Percentiles rank a stretch among this genome's conserved stretches.
Conservation (phyloP, 2,888 invertebrate genomes). For the Vesta saturnalis region DNA sequence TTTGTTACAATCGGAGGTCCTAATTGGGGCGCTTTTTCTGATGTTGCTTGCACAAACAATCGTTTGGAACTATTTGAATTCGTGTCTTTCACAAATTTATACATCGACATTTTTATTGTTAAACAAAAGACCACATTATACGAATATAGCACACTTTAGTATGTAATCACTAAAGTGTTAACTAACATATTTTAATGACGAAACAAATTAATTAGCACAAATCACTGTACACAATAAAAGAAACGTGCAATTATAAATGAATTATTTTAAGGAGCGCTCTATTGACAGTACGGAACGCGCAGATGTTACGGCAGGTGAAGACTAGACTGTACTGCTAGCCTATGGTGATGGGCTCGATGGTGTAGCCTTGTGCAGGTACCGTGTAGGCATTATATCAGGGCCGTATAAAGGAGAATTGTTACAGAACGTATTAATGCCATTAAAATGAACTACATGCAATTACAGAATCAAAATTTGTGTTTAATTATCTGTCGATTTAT, state of each 20-base stretch:
- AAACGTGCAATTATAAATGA: conserved; percentile 16
- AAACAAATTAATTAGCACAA: neutral
- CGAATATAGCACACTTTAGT: neutral
- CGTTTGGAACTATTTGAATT: conserved; percentile 65
- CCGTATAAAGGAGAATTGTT: conserved; percentile 49
- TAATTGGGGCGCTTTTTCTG: conserved; percentile 42
- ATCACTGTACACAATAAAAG: neutral
- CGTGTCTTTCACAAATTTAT: conserved; percentile 80
- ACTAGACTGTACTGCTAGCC: conserved; percentile 55
- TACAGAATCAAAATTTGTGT: conserved; percentile 16
- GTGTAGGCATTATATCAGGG: conserved; percentile 49
- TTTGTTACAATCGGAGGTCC: conserved; percentile 59
- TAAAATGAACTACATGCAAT: neutral
- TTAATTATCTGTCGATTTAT: conserved; percentile 9
- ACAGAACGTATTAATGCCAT: neutral
- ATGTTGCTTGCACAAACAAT: conserved; percentile 80
- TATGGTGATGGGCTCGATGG: conserved; percentile 29
- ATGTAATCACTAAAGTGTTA: neutral
- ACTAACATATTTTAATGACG: too few relatives aligned
- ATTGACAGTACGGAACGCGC: conserved; percentile 44
- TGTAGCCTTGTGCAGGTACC: conserved; percentile 34
- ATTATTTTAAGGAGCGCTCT: conserved; percentile 25
- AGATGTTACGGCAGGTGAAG: conserved; percentile 61
- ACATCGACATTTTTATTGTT: conserved; percentile 64
- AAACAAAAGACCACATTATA: neutral